Evolutionary conservation across 1,140 invertebrate species (phyloP).

Genomic region (Drosophila jambulina): DNA sequence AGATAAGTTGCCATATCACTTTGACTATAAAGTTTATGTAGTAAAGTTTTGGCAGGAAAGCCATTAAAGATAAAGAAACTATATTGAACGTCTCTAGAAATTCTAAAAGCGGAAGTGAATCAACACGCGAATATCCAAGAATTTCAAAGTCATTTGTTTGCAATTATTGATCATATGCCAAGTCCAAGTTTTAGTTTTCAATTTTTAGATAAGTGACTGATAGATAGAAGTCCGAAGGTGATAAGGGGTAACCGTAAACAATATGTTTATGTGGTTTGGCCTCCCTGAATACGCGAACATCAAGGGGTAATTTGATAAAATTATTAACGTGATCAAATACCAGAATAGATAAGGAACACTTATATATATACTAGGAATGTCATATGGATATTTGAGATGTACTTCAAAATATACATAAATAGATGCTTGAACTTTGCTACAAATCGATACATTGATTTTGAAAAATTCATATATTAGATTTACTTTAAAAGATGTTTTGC

Average conservation of each 20-base stretch:
- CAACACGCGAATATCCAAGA: conserved; percentile 2
- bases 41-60: conserved; percentile 36
- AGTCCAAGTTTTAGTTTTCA: conserved; percentile 5
- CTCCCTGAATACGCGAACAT: neutral
- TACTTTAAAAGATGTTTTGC: too few species aligned
- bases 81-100: neutral
- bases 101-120: conserved; percentile 1
- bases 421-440: too few species aligned
- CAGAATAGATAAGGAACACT: neutral
- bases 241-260: neutral
- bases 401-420: neutral
- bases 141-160: conserved; percentile 8
- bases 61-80: conserved; percentile 26
- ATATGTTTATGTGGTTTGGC: neutral
- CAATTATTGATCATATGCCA: conserved; percentile 8
- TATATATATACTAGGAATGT: neutral
- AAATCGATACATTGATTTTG: too few species aligned
- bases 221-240: conserved; percentile 8
- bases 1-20: conserved; percentile 64
- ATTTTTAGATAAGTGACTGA: conserved; percentile 28
- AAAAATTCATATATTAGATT: too few species aligned
- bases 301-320: neutral
- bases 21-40: conserved; percentile 58
- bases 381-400: neutral
- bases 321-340: neutral